Conservation (phyloP, 2,888 invertebrate species). For the Eupithecia inturbata region DNA sequence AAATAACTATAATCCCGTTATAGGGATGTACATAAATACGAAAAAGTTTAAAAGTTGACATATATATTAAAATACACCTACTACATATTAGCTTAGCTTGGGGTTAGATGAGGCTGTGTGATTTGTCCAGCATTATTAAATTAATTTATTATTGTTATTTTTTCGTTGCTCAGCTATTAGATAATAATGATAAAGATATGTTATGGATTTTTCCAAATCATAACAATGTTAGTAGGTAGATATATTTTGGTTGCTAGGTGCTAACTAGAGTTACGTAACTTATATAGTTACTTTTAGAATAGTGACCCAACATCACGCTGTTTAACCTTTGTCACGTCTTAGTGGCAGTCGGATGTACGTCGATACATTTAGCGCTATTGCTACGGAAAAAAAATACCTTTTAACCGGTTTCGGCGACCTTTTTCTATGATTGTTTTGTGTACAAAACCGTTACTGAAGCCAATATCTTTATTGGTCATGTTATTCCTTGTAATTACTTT, state of each 20-base stretch:
- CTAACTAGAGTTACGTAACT: neutral
- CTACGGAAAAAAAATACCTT: slow-evolving; percentile 17
- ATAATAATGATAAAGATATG: too few species aligned
- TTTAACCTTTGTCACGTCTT: slow-evolving; percentile 59
- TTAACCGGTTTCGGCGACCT: slow-evolving; percentile 22
- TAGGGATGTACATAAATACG: too few species aligned
- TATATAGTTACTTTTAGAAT: slow-evolving; percentile 38
- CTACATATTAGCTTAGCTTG: too few species aligned
- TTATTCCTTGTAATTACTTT: neutral
- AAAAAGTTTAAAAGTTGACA: too few species aligned
- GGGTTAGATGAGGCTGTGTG: too few species aligned
- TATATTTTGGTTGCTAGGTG: neutral
- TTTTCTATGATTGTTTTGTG: slow-evolving; percentile 19
- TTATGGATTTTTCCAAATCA: neutral
- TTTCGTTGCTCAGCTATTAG: too few species aligned
- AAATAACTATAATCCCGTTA: too few species aligned
- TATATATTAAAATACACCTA: too few species aligned
- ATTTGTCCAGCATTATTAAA: too few species aligned
- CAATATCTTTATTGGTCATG: slow-evolving; percentile 16
- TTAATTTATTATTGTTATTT: too few species aligned
- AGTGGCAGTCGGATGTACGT: slow-evolving; percentile 43
- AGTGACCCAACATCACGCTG: slow-evolving; percentile 48
- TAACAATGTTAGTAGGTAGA: neutral
- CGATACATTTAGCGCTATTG: slow-evolving; percentile 39
- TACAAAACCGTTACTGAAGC: slow-evolving; percentile 17